phyloP scores from a whole-genome alignment of 1,140 invertebrate genomes.

The Eciton burchellii region DNA sequence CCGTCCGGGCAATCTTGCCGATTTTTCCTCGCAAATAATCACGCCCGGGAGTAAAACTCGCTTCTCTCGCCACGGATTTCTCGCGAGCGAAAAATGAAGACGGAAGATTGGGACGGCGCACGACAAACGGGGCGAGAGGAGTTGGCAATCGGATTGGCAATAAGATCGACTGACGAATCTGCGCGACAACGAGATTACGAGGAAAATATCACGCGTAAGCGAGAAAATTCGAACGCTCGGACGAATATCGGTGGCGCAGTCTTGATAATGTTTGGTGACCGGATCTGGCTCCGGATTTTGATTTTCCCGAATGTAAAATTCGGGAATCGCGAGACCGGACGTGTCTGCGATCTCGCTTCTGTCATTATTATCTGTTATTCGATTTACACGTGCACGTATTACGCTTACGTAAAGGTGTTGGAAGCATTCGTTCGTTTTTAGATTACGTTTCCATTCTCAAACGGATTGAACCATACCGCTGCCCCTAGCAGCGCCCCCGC shows the following conservation, averaged over 20 bases:
- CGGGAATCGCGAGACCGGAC: neutral
- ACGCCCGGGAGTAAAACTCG: constrained; percentile 42
- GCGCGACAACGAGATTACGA: constrained; percentile 30
- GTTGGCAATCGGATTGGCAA: constrained; percentile 45
- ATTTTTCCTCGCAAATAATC: constrained; percentile 61
- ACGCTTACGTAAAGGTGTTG: neutral
- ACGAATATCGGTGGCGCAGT: neutral
- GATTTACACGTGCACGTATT: neutral
- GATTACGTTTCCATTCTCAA: too few relatives aligned
- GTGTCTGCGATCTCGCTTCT: neutral
- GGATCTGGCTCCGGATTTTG: neutral
- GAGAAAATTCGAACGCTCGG: constrained; percentile 7
- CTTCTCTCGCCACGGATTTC: constrained; percentile 44
- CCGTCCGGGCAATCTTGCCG: constrained; percentile 40
- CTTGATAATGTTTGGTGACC: constrained; percentile 28
- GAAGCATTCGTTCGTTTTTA: too few relatives aligned
- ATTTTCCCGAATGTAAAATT: constrained; percentile 14
- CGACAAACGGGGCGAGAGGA: constrained; percentile 7
- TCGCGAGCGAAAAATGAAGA: constrained; percentile 46
- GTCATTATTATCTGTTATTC: neutral
- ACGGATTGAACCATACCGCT: too few relatives aligned
- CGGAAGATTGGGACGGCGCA: constrained; percentile 32
- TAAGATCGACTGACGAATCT: constrained; percentile 40
- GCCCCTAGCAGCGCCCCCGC: too few relatives aligned
- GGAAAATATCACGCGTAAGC: constrained; percentile 36